Conservation (phyloP, 1,140 invertebrate genomes). For the Drosophila truncata region DNA sequence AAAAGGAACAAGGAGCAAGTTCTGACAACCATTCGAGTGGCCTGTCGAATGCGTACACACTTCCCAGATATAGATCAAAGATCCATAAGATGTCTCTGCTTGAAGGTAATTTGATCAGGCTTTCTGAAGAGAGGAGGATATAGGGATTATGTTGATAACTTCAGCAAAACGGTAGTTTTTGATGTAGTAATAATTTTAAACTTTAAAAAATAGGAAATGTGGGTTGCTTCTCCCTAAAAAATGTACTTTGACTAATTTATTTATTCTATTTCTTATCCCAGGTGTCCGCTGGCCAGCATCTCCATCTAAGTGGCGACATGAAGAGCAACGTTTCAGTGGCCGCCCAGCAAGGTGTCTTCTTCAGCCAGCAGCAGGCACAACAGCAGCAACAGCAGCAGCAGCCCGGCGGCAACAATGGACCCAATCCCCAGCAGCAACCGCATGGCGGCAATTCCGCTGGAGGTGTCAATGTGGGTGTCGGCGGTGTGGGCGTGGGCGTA, state of each 20-base stretch:
- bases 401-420: conserved; percentile 57
- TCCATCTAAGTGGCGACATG: conserved; percentile 90
- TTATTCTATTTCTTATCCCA: conserved; percentile 60
- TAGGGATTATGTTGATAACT: neutral
- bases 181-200: too few species aligned
- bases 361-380: conserved; percentile 87
- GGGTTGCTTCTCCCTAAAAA: too few species aligned
- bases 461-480: conserved; percentile 78
- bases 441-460: conserved; percentile 64
- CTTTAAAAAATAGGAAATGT: too few species aligned
- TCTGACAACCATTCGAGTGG: conserved; percentile 2
- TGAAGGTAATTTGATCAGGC: neutral
- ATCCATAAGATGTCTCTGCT: neutral
- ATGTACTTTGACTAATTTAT: too few species aligned
- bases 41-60: neutral
- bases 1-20: neutral
- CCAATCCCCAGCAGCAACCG: conserved; percentile 65
- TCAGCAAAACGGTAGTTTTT: too few species aligned
- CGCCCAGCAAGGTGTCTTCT: conserved; percentile 92
- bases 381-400: conserved; percentile 72
- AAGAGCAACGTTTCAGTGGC: conserved; percentile 90
- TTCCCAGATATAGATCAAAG: conserved; percentile 17
- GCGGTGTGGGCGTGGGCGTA: conserved; percentile 27
- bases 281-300: conserved; percentile 93
- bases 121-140: neutral